Percentiles rank a stretch among this genome's conserved stretches.
Conservation (phyloP, 2,797 vertebrate genomes). For the Lagocephalus sceleratus region DNA sequence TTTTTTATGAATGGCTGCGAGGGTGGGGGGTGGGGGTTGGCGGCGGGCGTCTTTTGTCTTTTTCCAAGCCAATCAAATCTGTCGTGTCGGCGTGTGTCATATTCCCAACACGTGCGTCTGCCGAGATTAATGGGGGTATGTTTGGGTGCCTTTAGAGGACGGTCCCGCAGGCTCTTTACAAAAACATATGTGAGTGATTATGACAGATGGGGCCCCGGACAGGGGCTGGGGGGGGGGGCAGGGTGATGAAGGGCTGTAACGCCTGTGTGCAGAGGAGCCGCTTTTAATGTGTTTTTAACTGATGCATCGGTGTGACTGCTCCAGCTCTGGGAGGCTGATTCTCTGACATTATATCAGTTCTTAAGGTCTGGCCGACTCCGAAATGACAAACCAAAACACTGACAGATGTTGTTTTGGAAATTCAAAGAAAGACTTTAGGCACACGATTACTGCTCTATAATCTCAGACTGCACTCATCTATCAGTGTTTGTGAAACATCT, state of each 20-base stretch:
- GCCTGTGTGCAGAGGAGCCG: slow-evolving; percentile 20
- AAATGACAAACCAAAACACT: too few species aligned
- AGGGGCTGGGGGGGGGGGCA: slow-evolving; percentile 19
- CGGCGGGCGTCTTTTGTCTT: slow-evolving; percentile 10
- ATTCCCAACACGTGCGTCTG: slow-evolving; percentile 30
- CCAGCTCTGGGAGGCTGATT: slow-evolving; percentile 23
- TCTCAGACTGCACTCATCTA: too few species aligned
- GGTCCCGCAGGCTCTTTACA: slow-evolving; percentile 42
- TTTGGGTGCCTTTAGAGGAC: slow-evolving; percentile 48
- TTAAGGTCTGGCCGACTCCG: background rate
- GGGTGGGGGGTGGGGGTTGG: slow-evolving; percentile 6
- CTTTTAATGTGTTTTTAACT: slow-evolving; percentile 30
- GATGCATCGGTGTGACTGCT: slow-evolving; percentile 43
- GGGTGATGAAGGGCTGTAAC: slow-evolving; percentile 19
- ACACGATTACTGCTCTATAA: too few species aligned
- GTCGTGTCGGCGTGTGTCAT: slow-evolving; percentile 16
- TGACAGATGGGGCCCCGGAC: slow-evolving; percentile 47
- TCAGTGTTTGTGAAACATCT: too few species aligned
- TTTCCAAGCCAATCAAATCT: slow-evolving; percentile 24
- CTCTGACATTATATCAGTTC: slow-evolving; percentile 36
- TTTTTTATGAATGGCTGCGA: slow-evolving; percentile 49
- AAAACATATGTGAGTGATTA: slow-evolving; percentile 67
- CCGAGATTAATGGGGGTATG: slow-evolving; percentile 45
- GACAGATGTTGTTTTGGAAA: too few species aligned
- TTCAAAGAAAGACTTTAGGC: too few species aligned